Conservation (phyloP, 1,140 invertebrate species). For the Nixonia krombeini region DNA sequence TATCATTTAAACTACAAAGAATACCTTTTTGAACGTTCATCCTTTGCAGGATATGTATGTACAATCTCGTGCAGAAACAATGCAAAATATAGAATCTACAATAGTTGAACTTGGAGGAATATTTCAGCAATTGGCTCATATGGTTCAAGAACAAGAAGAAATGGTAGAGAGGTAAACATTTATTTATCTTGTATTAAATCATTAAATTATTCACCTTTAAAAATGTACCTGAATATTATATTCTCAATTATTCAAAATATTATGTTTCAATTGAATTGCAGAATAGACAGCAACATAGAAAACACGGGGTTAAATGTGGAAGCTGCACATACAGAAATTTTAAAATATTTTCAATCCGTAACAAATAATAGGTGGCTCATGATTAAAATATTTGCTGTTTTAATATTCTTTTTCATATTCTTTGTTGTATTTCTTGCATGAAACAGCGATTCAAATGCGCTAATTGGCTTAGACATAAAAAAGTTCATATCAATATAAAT, state of each 20-base stretch:
- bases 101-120: constrained; percentile 99
- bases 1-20: too few relatives aligned
- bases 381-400: constrained; percentile 98
- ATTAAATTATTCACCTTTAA: background rate
- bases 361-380: constrained; percentile 98
- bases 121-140: constrained; percentile 97
- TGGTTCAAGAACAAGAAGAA: constrained; percentile 99
- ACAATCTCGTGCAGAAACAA: constrained; percentile 93
- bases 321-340: constrained; percentile 95
- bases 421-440: constrained; percentile 96
- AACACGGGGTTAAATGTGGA: constrained; percentile 97
- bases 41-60: constrained; percentile 85
- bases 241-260: constrained; percentile 1
- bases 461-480: too few relatives aligned
- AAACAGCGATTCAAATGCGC: constrained; percentile 11
- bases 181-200: constrained; percentile 1
- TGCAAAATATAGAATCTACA: constrained; percentile 99
- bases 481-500: too few relatives aligned
- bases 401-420: constrained; percentile 99
- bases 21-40: constrained; percentile 9
- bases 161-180: constrained; percentile 87
- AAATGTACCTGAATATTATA: background rate
- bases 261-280: constrained; percentile 65
- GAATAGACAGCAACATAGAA: constrained; percentile 98
- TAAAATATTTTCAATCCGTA: constrained; percentile 98